Evolutionary conservation across 2,113 vertebrate species (phyloP).

Genomic region (Otolemur garnettii): DNA sequence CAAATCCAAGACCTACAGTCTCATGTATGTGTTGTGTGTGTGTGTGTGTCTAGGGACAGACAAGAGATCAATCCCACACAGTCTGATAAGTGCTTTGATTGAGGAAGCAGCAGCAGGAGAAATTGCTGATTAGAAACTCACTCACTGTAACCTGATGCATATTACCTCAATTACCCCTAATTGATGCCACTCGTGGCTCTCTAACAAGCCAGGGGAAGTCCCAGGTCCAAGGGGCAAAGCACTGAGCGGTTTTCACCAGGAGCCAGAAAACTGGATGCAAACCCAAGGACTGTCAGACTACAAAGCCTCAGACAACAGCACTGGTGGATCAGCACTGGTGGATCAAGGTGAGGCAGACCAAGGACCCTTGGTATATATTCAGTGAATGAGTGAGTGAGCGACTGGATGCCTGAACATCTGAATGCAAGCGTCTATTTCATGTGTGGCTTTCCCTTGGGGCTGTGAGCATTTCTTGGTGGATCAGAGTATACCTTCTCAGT

Average conservation of each 20-base stretch:
- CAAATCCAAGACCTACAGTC: neutral
- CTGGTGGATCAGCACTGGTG: neutral
- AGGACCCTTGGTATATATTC: neutral
- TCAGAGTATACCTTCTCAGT: neutral
- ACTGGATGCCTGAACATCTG: neutral
- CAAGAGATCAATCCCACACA: neutral
- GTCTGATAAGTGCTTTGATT: neutral
- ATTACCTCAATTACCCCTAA: conserved; percentile 59
- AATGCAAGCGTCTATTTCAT: neutral
- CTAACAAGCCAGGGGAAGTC: conserved; percentile 47
- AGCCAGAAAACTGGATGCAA: neutral
- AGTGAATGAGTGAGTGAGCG: neutral
- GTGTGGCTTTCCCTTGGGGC: neutral
- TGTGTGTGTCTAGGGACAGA: neutral
- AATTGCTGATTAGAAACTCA: conserved; percentile 44
- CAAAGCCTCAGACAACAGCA: neutral
- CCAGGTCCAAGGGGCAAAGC: neutral
- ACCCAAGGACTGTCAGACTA: neutral
- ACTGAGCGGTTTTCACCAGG: neutral
- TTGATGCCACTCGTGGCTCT: neutral
- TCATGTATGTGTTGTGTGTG: neutral
- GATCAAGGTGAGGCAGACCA: neutral
- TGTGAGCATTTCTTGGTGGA: neutral
- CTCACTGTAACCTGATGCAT: neutral
- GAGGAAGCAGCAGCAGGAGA: conserved; percentile 35